Evolutionary conservation across 2,888 invertebrate genomes (phyloP).

Genomic region (Halictus ligatus): DNA sequence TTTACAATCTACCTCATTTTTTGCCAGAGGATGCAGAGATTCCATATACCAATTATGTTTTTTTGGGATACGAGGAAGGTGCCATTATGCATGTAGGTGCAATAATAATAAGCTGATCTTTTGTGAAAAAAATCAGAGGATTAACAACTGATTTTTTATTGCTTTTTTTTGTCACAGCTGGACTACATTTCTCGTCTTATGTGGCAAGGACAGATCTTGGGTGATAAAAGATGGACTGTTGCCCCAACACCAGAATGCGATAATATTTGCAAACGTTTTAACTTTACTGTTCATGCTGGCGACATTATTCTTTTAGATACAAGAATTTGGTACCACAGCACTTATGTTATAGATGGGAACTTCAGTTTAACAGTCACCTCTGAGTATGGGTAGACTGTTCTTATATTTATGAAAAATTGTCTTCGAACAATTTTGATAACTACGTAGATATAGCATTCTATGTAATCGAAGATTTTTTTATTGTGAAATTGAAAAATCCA

Average conservation of each 20-base stretch:
- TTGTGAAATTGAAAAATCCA: constrained; percentile 9
- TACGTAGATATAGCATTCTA: constrained; percentile 37
- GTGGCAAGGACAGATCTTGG: constrained; percentile 96
- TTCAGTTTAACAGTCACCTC: constrained; percentile 96
- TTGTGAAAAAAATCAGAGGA: background rate
- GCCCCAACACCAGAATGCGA: constrained; percentile 96
- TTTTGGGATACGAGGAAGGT: constrained; percentile 95
- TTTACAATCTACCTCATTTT: constrained; percentile 93
- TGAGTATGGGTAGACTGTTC: constrained; percentile 90
- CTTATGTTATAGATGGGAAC: constrained; percentile 91
- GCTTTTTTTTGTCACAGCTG: constrained; percentile 86
- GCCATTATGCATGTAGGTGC: constrained; percentile 94
- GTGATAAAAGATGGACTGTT: constrained; percentile 93
- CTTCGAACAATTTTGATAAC: constrained; percentile 36
- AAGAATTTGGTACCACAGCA: constrained; percentile 96
- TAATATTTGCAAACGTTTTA: constrained; percentile 89
- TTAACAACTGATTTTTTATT: background rate
- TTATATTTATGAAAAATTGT: background rate
- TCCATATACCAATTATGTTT: constrained; percentile 95
- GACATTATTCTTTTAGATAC: constrained; percentile 97
- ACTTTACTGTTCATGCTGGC: constrained; percentile 93
- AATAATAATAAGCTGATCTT: background rate
- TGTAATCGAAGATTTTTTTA: constrained; percentile 37
- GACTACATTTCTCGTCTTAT: constrained; percentile 96
- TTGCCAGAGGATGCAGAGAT: constrained; percentile 95